phyloP scores from a whole-genome alignment of 2,888 invertebrate genomes.

The Agrotis clavis region DNA sequence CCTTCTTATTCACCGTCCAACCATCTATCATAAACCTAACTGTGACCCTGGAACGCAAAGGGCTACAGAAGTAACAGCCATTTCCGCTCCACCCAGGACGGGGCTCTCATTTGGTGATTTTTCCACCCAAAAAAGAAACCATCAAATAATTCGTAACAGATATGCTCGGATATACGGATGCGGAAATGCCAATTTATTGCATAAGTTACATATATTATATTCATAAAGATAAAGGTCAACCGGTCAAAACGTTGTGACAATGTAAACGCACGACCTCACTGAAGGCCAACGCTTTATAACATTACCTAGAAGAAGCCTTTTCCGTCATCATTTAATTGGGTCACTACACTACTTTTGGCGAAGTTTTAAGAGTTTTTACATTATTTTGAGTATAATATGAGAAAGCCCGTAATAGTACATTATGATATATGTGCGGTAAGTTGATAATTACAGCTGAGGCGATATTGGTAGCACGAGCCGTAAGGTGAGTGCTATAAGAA shows the following conservation, averaged over 20 bases:
- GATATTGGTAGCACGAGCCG: too few relatives aligned
- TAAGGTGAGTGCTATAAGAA: too few relatives aligned
- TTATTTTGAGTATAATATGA: too few relatives aligned
- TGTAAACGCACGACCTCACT: constrained; percentile 16
- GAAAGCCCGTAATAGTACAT: too few relatives aligned
- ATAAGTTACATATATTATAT: neutral
- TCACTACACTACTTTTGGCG: neutral
- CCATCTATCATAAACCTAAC: too few relatives aligned
- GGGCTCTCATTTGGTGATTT: too few relatives aligned
- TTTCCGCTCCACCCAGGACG: too few relatives aligned
- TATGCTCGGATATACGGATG: neutral
- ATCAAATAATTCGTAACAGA: neutral
- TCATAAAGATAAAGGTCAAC: constrained; percentile 19
- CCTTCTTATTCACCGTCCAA: too few relatives aligned
- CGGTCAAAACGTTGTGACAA: neutral
- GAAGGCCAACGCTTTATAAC: neutral
- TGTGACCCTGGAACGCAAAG: too few relatives aligned
- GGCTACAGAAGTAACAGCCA: too few relatives aligned
- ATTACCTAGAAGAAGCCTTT: neutral
- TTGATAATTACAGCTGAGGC: too few relatives aligned
- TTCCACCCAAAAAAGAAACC: neutral
- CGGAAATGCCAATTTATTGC: constrained; percentile 23
- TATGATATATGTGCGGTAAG: too few relatives aligned
- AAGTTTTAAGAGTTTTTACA: neutral
- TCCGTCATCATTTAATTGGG: constrained; percentile 1